Evolutionary conservation across 2,888 invertebrate species (phyloP), one percentile per base, ranked within the genome.

Genomic region (Drosophila dives): DNA sequence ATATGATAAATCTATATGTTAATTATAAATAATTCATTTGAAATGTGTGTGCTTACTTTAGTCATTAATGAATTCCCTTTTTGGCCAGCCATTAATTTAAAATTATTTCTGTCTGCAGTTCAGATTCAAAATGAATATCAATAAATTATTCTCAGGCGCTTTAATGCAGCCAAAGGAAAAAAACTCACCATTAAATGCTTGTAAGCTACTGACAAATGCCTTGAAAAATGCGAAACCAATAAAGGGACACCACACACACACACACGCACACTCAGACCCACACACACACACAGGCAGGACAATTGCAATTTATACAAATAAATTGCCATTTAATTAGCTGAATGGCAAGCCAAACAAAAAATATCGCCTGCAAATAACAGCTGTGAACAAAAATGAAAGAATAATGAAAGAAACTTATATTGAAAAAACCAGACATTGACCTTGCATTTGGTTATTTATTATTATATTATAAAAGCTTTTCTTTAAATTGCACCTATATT

Each of bases 321-420:
- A 85, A 85, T 79, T 69, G 65, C n/a, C 56, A 64, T 75, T 82
- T 82, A 80, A 82, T 82, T 74, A 80, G 80, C 42, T 60, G 50
- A 38, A 51, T n/a, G 38, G 11, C 54, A 54, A 62, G 64, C 54
- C 65, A 56, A 64, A 67, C 59, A 64, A 51, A 38, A 64, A 58
- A 29, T 50, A 40, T 38, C 23, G 38, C 20, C 33, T 54, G 49
- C 17, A 59, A 66, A 63, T 34, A 34, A n/a, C 29, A 60, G 26
- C 23, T 23, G 23, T 23, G 15, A 15, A 62, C 17, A 78, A 60
- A 60, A 62, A 48, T 48, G n/a, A 51, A 58, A 58, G 17, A 23
- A 36, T 20, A 50, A 40, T 36, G 26, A 23, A 15, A 23, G 6
- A 8, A 23, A 3, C 56, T 58, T 11, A 17, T 5, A 32, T 33